phyloP scores from a whole-genome alignment of 2,113 vertebrate genomes.

The Cricetomys ansorgei region DNA sequence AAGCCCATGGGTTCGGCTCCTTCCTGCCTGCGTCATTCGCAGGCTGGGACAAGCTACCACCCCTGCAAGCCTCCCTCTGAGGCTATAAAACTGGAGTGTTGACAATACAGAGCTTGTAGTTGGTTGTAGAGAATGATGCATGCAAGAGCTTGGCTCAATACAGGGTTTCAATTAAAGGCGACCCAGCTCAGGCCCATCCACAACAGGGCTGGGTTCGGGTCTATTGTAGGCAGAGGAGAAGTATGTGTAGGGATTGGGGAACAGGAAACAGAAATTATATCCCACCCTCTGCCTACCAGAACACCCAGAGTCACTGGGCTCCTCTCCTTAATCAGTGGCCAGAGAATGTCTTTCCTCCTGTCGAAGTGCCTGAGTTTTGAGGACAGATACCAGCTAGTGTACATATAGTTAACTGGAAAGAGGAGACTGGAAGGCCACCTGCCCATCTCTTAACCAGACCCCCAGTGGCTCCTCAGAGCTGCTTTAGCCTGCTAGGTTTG shows the following conservation, averaged over 20 bases:
- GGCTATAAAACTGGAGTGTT: background rate
- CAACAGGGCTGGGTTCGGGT: background rate
- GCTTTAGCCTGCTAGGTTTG: background rate
- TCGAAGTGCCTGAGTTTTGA: background rate
- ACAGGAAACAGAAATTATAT: background rate
- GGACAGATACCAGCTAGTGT: background rate
- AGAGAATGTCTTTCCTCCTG: background rate
- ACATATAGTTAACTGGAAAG: background rate
- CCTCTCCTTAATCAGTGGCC: background rate
- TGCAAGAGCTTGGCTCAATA: background rate
- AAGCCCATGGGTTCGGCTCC: background rate
- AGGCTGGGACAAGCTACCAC: background rate
- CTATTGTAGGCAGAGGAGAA: background rate
- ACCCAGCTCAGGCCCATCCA: background rate
- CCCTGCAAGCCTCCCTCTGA: background rate
- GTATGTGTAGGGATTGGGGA: background rate
- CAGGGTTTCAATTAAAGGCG: background rate
- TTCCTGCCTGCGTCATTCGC: background rate
- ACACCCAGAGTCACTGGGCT: background rate
- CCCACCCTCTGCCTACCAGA: background rate
- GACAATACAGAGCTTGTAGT: background rate
- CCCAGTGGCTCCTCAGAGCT: background rate
- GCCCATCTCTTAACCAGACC: background rate
- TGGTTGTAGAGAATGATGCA: accelerated
- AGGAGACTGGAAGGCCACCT: background rate